A percentile compares a stretch with the other conserved stretches of the same genome.
These are phyloP conservation scores for Glaucomys volans DNA, from an alignment of 2,113 vertebrate genomes.

Conservation along the genomic window DNA sequence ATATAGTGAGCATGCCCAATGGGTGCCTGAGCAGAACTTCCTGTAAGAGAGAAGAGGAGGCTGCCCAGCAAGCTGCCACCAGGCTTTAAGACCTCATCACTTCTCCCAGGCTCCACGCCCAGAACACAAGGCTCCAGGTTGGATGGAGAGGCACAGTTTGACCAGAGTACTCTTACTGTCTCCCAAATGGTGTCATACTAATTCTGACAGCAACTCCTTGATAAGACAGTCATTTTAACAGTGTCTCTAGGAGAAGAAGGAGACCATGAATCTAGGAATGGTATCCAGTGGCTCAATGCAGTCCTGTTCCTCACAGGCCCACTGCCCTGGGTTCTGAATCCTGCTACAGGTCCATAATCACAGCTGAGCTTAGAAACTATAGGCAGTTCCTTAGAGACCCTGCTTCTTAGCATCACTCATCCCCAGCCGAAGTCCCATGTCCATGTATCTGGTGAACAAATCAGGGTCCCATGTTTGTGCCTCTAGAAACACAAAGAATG, in stretches of 20 bases:
- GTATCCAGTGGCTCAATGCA: neutral
- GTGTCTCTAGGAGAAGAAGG: neutral
- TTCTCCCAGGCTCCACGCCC: neutral
- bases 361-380: neutral
- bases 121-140: neutral
- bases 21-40: neutral
- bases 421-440: neutral
- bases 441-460: neutral
- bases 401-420: neutral
- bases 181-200: neutral
- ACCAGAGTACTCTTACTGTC: neutral
- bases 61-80: neutral
- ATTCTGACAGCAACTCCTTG: neutral
- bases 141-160: neutral
- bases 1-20: neutral
- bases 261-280: neutral
- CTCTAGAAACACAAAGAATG: neutral
- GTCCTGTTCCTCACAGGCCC: neutral
- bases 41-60: neutral
- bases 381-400: neutral
- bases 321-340: neutral
- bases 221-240: neutral
- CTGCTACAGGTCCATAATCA: rapidly evolving
- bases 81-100: neutral
- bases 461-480: neutral